Evolutionary conservation across 2,888 invertebrate genomes (phyloP).

Genomic region (Toxonevra muliebris): DNA sequence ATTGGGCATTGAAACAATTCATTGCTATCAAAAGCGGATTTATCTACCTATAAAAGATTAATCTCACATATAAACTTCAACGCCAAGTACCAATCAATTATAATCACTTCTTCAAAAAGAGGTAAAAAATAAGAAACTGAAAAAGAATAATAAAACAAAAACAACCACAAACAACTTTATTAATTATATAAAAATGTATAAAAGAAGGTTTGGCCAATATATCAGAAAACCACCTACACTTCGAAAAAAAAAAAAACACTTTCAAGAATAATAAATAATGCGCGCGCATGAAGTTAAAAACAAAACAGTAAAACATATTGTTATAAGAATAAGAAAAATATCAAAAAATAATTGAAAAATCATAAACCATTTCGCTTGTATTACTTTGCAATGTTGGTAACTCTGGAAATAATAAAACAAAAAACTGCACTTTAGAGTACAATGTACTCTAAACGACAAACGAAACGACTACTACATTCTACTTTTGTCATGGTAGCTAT

Average conservation of each 20-base stretch:
- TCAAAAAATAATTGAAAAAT: constrained; percentile 6
- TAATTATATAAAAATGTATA: neutral
- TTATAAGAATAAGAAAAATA: neutral
- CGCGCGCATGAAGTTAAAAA: neutral
- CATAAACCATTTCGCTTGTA: neutral
- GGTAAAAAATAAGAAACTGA: too few relatives aligned
- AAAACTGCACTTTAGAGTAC: neutral
- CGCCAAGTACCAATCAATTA: too few relatives aligned
- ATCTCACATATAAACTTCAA: too few relatives aligned
- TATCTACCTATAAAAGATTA: too few relatives aligned
- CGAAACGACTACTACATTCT: neutral
- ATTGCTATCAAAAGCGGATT: too few relatives aligned
- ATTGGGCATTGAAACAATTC: too few relatives aligned
- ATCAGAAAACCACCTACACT: constrained; percentile 2
- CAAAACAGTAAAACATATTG: neutral
- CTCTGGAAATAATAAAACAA: neutral
- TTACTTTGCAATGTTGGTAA: neutral
- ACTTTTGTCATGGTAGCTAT: too few relatives aligned
- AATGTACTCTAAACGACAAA: constrained; percentile 4
- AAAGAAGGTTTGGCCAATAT: neutral
- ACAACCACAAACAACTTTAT: too few relatives aligned
- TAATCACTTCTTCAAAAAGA: too few relatives aligned
- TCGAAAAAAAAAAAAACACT: neutral
- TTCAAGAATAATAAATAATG: neutral
- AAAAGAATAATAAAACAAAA: too few relatives aligned